Base-by-base conservation (phyloP, 1,140 invertebrate species). In the Drosophila subobscura region DNA sequence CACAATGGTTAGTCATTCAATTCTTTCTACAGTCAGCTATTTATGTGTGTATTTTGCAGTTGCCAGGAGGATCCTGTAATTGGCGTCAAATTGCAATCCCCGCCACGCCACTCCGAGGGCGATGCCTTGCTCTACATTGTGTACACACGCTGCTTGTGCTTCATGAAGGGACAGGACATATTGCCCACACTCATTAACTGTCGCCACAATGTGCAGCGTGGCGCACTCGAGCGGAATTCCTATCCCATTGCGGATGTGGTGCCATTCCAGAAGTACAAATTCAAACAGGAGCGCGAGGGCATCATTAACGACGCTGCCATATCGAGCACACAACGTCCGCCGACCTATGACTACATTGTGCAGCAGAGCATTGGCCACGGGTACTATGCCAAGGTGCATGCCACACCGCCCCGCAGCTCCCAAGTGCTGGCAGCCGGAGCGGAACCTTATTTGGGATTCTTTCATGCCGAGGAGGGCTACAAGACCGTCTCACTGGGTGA, bases 381-480 rank as follows among this genome's bases (percentile, higher is more conserved):
- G 2, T 90, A 85, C 59, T 83, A 91, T 86, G 68, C 83, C 5
- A 94, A 93, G 77, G 96, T 96, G 71, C 93, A 95, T 50, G 94
- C 95, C 1, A 94, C 94, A 70, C 95, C 97, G 1, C 95, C 96
- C 7, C 94, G 96, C 49, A 95, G 95, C 57, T 95, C 94, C 61
- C 92, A 97, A 33, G 95, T 98, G 49, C 85, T 98, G 16, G 95
- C 95, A 14, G 94, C 94, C n/a, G 98, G 98, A 2, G 93, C 94
- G 29, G 94, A 95, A 76, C 98, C 98, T 3, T 99, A 95, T 92
- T 79, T 97, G 71, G 97, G 96, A 10, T 98, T 98, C 92, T 97
- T 98, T 92, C 96, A 96, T 92, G 96, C 96, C 23, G 92, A 97
- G 33, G 97, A 98, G 94, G 97, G 97, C 71, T 94, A 95, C 57